Evolutionary conservation across 2,888 invertebrate species (phyloP), one percentile per base, ranked within the genome.

Genomic region (Cantharis rustica): DNA sequence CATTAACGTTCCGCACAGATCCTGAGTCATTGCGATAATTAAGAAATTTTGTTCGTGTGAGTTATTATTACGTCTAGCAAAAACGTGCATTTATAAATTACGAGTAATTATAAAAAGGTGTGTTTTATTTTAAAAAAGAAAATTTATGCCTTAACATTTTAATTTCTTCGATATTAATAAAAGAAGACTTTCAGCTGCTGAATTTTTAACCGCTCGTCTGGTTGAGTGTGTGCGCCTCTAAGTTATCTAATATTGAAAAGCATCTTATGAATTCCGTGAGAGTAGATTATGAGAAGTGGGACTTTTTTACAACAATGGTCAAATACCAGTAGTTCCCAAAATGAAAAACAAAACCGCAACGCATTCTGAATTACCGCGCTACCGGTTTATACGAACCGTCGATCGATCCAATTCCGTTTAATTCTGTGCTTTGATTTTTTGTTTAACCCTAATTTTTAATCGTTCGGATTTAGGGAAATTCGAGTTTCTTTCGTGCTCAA

Each of bases 241-340:
- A 61, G 68, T 85, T 83, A 85, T 86, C 81, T 83, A 86, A 85
- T 86, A 86, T 86, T 86, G 84, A 86, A 84, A 81, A 80, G 78
- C 75, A 81, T 79, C 82, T 84, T 85, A 86, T 86, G 85, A 86
- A 85, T 86, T 86, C 85, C 79, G 72, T 79, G 74, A 79, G 82
- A 84, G 85, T 85, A 85, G 85, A 85, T 85, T 84, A 86, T 83
- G 83, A 83, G 81, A 81, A 81, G 83, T 81, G 81, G 82, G 80
- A 81, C 75, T 81, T 85, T 85, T 84, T 84, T 83, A 16, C n/a
- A 63, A 74, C 80, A 79, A 72, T 77, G 81, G 81, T 79, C 79
- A 75, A 70, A 69, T 69, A 64, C 73, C 84, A 83, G 83, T 31
- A 81, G 77, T 80, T 76, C 79, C 70, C 73, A 83, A 84, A 80